phyloP scores from a whole-genome alignment of 2,113 vertebrate genomes.

The Atlantisia rogersi region DNA sequence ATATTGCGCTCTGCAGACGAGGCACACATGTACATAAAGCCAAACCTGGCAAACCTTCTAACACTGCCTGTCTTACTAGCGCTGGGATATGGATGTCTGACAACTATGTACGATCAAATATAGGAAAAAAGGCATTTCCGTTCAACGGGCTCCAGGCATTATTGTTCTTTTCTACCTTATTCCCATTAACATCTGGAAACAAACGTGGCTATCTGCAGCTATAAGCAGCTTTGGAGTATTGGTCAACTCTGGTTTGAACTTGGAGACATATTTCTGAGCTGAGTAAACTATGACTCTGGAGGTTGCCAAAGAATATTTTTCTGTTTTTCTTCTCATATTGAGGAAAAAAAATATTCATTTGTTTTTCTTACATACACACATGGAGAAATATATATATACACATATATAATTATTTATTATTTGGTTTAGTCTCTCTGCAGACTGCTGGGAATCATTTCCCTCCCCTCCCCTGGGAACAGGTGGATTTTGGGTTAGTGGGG shows the following conservation, averaged over 20 bases:
- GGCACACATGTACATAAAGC: neutral
- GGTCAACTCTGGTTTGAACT: conserved; percentile 32
- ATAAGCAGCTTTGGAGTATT: neutral
- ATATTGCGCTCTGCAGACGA: neutral
- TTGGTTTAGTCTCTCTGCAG: neutral
- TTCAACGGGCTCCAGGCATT: neutral
- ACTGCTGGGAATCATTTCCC: neutral
- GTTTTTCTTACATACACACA: neutral
- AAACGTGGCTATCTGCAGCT: neutral
- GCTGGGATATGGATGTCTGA: neutral
- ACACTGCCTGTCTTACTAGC: neutral
- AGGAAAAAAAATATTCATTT: neutral
- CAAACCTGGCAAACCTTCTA: conserved; percentile 13
- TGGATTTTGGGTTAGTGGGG: neutral
- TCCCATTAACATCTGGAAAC: conserved; percentile 17
- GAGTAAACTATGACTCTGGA: neutral
- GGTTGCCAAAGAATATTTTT: conserved; percentile 18
- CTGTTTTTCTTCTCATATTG: neutral
- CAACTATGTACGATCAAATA: neutral
- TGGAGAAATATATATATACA: neutral
- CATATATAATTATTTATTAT: neutral
- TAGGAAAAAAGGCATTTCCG: neutral
- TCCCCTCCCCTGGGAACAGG: neutral
- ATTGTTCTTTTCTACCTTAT: neutral
- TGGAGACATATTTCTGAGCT: neutral